phyloP scores from a whole-genome alignment of 2,113 vertebrate species.

The Myotis yumanensis region DNA sequence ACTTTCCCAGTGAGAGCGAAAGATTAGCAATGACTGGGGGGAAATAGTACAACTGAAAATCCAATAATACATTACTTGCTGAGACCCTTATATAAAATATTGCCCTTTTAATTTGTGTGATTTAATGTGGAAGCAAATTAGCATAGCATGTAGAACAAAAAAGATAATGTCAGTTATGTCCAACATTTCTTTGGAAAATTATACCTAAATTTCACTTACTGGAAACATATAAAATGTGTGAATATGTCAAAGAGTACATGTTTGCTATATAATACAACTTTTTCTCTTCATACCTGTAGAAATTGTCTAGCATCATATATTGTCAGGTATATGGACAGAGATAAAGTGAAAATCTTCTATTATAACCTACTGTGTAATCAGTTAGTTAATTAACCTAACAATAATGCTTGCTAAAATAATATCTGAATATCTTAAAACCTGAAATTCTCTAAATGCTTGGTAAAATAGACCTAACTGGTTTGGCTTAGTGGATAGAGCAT shows the following conservation, averaged over 20 bases:
- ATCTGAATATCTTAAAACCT: slow-evolving; percentile 45
- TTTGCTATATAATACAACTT: background rate
- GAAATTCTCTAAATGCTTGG: slow-evolving; percentile 1
- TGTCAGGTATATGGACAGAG: background rate
- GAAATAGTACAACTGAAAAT: background rate
- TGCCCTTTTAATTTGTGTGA: background rate
- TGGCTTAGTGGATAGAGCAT: too few species aligned
- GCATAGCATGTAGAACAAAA: background rate
- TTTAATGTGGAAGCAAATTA: slow-evolving; percentile 38
- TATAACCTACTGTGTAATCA: background rate
- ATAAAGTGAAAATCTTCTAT: background rate
- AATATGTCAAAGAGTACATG: background rate
- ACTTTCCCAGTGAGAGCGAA: background rate
- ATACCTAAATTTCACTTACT: background rate
- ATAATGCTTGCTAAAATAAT: background rate
- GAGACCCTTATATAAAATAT: slow-evolving; percentile 5
- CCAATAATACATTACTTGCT: background rate
- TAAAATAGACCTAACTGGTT: background rate
- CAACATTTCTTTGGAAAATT: slow-evolving; percentile 30
- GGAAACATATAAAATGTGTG: background rate
- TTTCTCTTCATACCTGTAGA: background rate
- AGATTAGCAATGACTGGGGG: background rate
- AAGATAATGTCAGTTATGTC: background rate
- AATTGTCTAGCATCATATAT: background rate
- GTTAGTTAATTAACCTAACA: background rate